Evolutionary conservation across 1,140 invertebrate genomes (phyloP), one percentile per base, ranked within the genome.

Genomic region (Caenorhabditis remanei): DNA sequence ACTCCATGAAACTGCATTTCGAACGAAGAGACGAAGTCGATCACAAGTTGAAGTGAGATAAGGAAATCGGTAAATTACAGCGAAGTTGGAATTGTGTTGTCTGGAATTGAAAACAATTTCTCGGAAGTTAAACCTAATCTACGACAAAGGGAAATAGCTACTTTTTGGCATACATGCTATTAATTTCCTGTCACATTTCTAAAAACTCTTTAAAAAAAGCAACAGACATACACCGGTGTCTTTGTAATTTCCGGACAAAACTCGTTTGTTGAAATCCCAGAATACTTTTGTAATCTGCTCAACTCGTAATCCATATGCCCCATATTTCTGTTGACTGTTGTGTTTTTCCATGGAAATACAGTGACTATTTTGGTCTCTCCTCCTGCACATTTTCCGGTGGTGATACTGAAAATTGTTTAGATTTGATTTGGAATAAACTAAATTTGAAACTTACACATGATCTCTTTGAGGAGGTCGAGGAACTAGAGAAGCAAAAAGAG

Each of bases 231-330:
- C 71, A 79, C n/a, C 3, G 71, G 43, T 24, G 32, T 32, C 24
- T 79, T 79, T 7, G 71, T 79, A 1, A 79, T 79, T 79, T 79
- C 71, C 16, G 71, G 46, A n/a, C 40, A 79, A 79, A 79, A 79
- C 46, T 79, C 71, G n/a, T 48, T 50, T 24, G 71, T 79, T 19
- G 46, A 79, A 7, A 79, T 50, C 6, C 71, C 71, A 24, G 71
- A 79, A 79, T 79, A 79, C 71, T 79, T 79, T 50, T 79, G 71
- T 14, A 79, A n/a, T n/a, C 71, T 79, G 46, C 71, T 24, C 14
- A 79, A 24, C 71, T 79, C 71, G n/a, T 79, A 79, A 50, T 79
- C 71, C 71, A 79, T 79, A 24, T 79, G 71, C 13, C 24, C 1
- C 46, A 79, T 79, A 19, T 79, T 79, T 24, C 71, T 50, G n/a